Percentiles rank a stretch among this genome's conserved stretches.
These are phyloP conservation scores for Arctopsyche grandis DNA, from an alignment of 1,140 invertebrate species.

Conservation along the genomic window DNA sequence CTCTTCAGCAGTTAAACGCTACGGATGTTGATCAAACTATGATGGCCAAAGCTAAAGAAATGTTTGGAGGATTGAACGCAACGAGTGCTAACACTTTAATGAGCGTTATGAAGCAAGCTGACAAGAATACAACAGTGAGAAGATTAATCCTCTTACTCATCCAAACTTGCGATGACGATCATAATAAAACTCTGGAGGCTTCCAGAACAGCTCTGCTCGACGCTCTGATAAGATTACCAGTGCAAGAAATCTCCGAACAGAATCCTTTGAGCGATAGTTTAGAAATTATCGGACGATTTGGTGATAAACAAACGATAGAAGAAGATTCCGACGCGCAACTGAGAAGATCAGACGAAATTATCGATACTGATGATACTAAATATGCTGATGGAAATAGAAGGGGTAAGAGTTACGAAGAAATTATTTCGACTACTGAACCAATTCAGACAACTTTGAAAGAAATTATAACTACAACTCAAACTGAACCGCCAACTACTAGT, in stretches of 20 bases:
- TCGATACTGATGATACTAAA: constrained; percentile 53
- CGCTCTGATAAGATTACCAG: constrained; percentile 72
- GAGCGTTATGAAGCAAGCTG: constrained; percentile 82
- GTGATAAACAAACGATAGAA: constrained; percentile 55
- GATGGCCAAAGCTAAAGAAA: constrained; percentile 74
- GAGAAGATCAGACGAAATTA: constrained; percentile 58
- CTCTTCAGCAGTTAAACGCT: constrained; percentile 49
- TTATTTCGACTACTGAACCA: constrained; percentile 53
- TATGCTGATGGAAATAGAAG: constrained; percentile 53
- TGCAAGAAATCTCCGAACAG: constrained; percentile 63
- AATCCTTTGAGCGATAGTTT: constrained; percentile 53
- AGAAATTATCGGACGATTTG: constrained; percentile 53
- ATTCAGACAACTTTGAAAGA: constrained; percentile 11
- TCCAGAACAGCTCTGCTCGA: constrained; percentile 72
- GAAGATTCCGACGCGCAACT: constrained; percentile 57
- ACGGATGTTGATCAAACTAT: constrained; percentile 66
- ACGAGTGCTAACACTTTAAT: constrained; percentile 78
- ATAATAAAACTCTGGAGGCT: constrained; percentile 73
- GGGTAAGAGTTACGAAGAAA: constrained; percentile 61
- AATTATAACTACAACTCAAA: constrained; percentile 46
- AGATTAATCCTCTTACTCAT: constrained; percentile 79
- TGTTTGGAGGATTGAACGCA: constrained; percentile 79
- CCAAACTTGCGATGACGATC: constrained; percentile 77
- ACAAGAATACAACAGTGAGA: constrained; percentile 78
- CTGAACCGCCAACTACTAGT: constrained; percentile 57